Base-by-base conservation (phyloP, 2,888 invertebrate species). In the Pterostichus madidus region DNA sequence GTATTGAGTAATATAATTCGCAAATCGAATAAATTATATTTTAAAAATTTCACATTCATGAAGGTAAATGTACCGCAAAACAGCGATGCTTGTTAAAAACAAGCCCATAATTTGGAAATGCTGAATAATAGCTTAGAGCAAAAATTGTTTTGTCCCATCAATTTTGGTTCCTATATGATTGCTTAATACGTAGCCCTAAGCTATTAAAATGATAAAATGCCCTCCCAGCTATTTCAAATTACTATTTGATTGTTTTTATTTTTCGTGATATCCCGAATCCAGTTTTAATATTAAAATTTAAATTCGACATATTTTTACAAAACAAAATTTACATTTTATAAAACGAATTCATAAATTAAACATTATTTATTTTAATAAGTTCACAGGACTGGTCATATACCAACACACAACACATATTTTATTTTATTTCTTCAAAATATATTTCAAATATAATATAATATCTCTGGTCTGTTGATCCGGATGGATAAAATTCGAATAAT, bases 131-230 rank as follows among this genome's bases (percentile, higher is more conserved):
- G 75, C 75, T 75, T 32, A 75, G 13, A 75, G 75, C 75, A 32
- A 75, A 75, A 75, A 75, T 75, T 75, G 75, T 75, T 75, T 75
- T 75, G 75, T 75, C 75, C 75, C 75, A 75, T 52, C 75, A 75
- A 75, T 75, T 75, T 75, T 32, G 75, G 49, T 75, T 49, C 49
- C 52, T 75, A 52, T 75, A 75, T 75, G 75, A 75, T 75, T 75
- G 75, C 75, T 75, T 75, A 52, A 75, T 75, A 75, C 52, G 75
- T 52, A 8, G 31, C 75, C 52, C 4, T n/a, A 10, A 24, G 75
- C 24, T 52, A 52, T 49, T 52, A 75, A 75, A 71, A 75, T 75
- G 52, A 75, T 75, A 75, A 75, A 75, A 75, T 75, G 13, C 52
- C 49, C 75, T 31, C 13, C 8, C n/a, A 52, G 75, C 75, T 31